Conservation (phyloP, 2,888 invertebrate genomes). For the Plagodis pulveraria region DNA sequence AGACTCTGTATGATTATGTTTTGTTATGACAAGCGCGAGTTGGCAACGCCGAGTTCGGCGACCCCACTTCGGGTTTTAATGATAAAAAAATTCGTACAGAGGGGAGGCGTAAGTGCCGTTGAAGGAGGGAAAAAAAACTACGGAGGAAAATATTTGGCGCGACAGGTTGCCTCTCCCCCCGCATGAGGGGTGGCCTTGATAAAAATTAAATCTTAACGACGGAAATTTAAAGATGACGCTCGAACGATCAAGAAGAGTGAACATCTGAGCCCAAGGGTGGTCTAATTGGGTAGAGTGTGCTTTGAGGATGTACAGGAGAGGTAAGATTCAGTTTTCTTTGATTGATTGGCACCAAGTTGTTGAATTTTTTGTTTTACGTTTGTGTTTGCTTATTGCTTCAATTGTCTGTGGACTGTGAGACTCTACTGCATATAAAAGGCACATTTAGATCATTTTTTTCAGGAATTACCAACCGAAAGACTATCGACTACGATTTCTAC, state of each 20-base stretch:
- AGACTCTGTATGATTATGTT: slow-evolving; percentile 74
- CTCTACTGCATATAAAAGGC: too few relatives aligned
- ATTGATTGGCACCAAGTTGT: slow-evolving; percentile 55
- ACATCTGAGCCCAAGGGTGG: slow-evolving; percentile 80
- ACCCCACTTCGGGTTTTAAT: slow-evolving; percentile 82
- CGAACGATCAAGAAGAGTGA: slow-evolving; percentile 83
- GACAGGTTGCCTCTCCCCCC: slow-evolving; percentile 75
- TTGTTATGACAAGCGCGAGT: slow-evolving; percentile 82
- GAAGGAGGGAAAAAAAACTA: slow-evolving; percentile 83
- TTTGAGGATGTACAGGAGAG: slow-evolving; percentile 56
- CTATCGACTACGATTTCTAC: too few relatives aligned
- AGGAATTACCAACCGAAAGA: too few relatives aligned
- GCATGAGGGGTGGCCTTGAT: slow-evolving; percentile 66
- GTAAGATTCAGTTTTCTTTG: slow-evolving; percentile 50
- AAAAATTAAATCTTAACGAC: slow-evolving; percentile 86
- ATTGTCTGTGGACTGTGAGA: too few relatives aligned
- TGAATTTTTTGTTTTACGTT: slow-evolving; percentile 44
- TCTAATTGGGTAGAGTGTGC: slow-evolving; percentile 79
- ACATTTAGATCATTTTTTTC: too few relatives aligned
- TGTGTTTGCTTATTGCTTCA: slow-evolving; percentile 4
- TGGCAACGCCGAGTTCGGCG: slow-evolving; percentile 80
- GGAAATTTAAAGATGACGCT: slow-evolving; percentile 86
- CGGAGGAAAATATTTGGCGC: slow-evolving; percentile 85
- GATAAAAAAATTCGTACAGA: slow-evolving; percentile 85
- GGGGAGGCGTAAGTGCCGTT: slow-evolving; percentile 84